Evolutionary conservation across 2,113 vertebrate genomes (phyloP).

Genomic region (Amphilophus citrinellus): DNA sequence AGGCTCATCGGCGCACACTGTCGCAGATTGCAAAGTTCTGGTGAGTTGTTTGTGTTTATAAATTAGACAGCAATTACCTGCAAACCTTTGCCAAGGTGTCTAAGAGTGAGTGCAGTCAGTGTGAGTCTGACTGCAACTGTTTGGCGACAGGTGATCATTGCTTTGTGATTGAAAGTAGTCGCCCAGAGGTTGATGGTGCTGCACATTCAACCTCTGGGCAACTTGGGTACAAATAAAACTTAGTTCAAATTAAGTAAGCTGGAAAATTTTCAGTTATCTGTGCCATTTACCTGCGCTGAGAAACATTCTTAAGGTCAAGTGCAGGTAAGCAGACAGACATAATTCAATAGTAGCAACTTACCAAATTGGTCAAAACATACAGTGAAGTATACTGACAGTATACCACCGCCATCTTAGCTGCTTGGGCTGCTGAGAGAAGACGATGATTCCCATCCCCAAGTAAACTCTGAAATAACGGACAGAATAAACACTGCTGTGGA

Average conservation of each 20-base stretch:
- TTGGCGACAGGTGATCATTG: neutral
- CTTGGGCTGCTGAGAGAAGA: constrained; percentile 89
- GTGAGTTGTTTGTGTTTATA: neutral
- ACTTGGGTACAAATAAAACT: neutral
- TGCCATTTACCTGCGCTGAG: accelerated
- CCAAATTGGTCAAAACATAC: constrained; percentile 91
- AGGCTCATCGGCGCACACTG: neutral
- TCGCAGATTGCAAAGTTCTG: neutral
- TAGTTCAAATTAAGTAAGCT: neutral
- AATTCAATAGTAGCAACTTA: constrained; percentile 64
- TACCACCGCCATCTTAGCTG: constrained; percentile 88
- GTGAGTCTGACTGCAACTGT: neutral
- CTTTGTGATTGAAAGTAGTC: neutral
- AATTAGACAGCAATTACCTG: neutral
- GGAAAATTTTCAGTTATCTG: neutral
- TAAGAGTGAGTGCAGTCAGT: neutral
- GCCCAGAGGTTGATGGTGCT: no score
- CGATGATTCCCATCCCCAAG: constrained; percentile 84
- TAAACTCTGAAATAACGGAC: constrained; percentile 53
- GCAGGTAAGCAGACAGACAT: neutral
- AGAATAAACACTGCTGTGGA: neutral
- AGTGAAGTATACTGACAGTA: constrained; percentile 91
- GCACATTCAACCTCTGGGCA: no score
- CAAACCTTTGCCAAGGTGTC: neutral
- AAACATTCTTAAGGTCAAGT: neutral